Conservation (phyloP, 2,797 vertebrate genomes). For the Scarus forsteni region DNA sequence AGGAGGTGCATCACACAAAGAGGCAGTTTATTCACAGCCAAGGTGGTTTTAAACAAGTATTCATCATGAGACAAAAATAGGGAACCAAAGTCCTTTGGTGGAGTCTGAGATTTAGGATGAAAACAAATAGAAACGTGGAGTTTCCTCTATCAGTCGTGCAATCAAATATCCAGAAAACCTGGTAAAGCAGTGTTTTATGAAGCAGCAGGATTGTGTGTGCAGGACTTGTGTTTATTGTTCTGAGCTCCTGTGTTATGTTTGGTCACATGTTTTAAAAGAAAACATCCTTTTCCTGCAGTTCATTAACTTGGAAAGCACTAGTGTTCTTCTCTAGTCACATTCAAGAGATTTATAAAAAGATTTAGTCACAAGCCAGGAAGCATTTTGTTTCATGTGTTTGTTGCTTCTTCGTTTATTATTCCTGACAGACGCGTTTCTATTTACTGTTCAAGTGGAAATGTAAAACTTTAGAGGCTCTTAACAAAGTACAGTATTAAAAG, state of each 20-base stretch:
- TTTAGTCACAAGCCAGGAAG: conserved; percentile 31
- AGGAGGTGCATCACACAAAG: conserved; percentile 60
- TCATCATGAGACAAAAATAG: conserved; percentile 21
- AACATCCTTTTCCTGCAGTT: conserved; percentile 49
- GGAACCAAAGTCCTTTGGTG: conserved; percentile 33
- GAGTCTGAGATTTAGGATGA: conserved; percentile 41
- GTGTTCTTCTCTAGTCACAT: conserved; percentile 25
- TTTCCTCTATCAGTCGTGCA: conserved; percentile 50
- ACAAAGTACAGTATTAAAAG: conserved; percentile 19
- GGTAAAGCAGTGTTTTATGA: conserved; percentile 68
- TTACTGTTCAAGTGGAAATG: conserved; percentile 44
- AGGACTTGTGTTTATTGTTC: conserved; percentile 52
- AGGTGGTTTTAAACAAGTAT: conserved; percentile 24
- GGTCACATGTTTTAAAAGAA: conserved; percentile 43
- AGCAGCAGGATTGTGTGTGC: conserved; percentile 50
- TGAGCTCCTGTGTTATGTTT: conserved; percentile 49
- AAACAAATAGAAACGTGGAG: conserved; percentile 53
- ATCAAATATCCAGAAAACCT: conserved; percentile 56
- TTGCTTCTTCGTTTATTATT: conserved; percentile 18
- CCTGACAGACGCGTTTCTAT: conserved; percentile 44
- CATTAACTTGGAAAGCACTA: conserved; percentile 46
- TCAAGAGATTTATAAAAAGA: conserved; percentile 38
- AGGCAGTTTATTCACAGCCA: conserved; percentile 47
- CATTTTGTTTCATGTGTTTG: conserved; percentile 58
- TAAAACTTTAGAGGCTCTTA: conserved; percentile 31